Base-by-base conservation (phyloP, 1,140 invertebrate species). In the Metopolophium dirhodum region DNA sequence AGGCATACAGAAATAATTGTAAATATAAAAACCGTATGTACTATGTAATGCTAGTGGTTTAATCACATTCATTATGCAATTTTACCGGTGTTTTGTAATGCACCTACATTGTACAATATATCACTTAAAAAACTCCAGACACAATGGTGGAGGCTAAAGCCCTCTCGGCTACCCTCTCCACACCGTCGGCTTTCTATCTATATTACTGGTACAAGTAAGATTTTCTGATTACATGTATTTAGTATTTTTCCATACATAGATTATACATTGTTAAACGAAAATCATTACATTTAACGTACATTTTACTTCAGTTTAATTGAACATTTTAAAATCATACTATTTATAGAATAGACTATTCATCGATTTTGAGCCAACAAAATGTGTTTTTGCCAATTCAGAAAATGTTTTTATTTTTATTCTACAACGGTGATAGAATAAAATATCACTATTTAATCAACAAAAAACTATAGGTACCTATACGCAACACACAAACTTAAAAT, bases 331-430 rank as follows among this genome's bases (percentile, higher is more conserved):
- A 68, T 18, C 30, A 23, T n/a, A 68, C 61, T 68, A 68, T n/a
- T 68, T 68, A 68, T 68, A 68, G 61, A 68, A n/a, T n/a, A 68
- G 30, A 68, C 61, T 68, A 68, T n/a, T 68, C 61, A n/a, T 68
- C 61, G 61, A 68, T 68, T 68, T 68, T 68, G 61, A n/a, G 61
- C 61, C 61, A 68, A 68, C 61, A n/a, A 68, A 68, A n/a, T 68
- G 14, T 68, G 30, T 68, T 68, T n/a, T 68, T 68, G 61, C 61
- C 61, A 68, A 68, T n/a, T 68, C 30, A 18, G 61, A 68, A 68
- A n/a, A n/a, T 68, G 30, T 68, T 68, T 18, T n/a, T n/a, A n/a
- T 68, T 68, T n/a, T 68, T 68, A 68, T 68, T 18, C 6, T 4
- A n/a, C 30, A 30, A n/a, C 11, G 30, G 14, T 7, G 61, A 20